Evolutionary conservation across 1,140 invertebrate genomes (phyloP).

Genomic region (Trinorchestia longiramus): DNA sequence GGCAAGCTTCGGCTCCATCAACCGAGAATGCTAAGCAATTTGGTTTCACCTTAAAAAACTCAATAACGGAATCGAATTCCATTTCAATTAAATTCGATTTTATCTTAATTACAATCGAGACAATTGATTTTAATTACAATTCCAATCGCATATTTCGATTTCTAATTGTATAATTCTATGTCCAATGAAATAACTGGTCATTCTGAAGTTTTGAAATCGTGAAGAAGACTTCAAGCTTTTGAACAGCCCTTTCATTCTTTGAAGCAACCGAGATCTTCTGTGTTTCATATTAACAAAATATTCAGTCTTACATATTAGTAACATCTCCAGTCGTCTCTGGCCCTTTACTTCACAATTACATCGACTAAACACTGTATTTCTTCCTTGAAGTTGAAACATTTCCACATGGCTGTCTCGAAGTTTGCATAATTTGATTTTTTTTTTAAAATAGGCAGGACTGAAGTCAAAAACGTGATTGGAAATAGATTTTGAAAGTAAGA

Average conservation of each 20-base stretch:
- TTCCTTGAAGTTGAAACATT: too few species aligned
- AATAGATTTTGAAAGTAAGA: too few species aligned
- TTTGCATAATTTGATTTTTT: too few species aligned
- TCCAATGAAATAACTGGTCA: not conserved
- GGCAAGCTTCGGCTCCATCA: not conserved
- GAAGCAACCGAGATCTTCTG: too few species aligned
- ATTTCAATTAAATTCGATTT: not conserved
- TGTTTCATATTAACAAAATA: too few species aligned
- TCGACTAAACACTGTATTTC: too few species aligned
- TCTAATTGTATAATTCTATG: not conserved
- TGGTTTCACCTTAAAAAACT: not conserved
- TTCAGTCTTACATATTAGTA: too few species aligned
- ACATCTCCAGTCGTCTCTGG: too few species aligned
- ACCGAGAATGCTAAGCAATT: not conserved
- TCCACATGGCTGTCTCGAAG: too few species aligned
- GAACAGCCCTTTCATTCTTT: not conserved
- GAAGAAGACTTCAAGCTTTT: not conserved
- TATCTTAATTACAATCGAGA: not conserved
- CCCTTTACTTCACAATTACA: too few species aligned
- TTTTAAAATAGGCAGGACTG: too few species aligned
- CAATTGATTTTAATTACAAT: not conserved
- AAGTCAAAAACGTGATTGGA: too few species aligned
- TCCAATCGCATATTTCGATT: not conserved
- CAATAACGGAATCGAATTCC: not conserved
- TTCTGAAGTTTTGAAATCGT: not conserved